Conservation (phyloP, 1,140 invertebrate genomes). For the Ectropis grisescens region DNA sequence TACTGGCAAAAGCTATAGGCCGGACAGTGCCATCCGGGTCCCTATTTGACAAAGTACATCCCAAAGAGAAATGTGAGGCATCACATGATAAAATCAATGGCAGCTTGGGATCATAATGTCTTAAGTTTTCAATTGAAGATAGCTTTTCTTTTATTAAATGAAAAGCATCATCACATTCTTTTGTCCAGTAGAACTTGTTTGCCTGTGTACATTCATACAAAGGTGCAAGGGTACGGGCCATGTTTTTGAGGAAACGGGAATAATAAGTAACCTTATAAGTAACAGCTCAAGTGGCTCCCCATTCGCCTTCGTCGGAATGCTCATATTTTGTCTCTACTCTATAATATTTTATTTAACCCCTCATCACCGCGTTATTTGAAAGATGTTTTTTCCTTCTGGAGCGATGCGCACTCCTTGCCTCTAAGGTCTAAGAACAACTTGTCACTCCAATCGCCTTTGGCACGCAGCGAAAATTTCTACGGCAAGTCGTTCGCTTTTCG, state of each 20-base stretch:
- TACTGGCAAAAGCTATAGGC: constrained; percentile 19
- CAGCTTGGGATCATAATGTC: constrained; percentile 10
- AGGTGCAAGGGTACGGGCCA: constrained; percentile 11
- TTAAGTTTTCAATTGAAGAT: constrained; percentile 5
- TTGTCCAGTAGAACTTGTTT: constrained; percentile 12
- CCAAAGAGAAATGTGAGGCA: constrained; percentile 7
- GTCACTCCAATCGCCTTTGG: no score
- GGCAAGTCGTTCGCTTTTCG: no score
- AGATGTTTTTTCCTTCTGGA: no score
- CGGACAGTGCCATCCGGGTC: constrained; percentile 8
- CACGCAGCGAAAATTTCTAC: no score
- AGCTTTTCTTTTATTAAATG: constrained; percentile 11
- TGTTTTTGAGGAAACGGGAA: constrained; percentile 12
- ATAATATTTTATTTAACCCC: no score
- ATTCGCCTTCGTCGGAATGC: no score
- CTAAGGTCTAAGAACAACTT: no score
- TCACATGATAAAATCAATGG: constrained; percentile 16
- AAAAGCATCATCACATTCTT: constrained; percentile 13
- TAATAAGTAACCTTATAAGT: constrained; percentile 20
- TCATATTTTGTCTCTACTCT: no score
- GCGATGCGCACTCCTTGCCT: no score
- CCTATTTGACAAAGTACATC: constrained; percentile 11
- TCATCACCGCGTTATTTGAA: no score
- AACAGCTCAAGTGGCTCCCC: no score
- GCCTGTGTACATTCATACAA: constrained; percentile 15